A percentile compares a stretch with the other conserved stretches of the same genome.
Evolutionary conservation across 2,113 vertebrate species (phyloP).

Genomic region (Bolborhynchus lineola): DNA sequence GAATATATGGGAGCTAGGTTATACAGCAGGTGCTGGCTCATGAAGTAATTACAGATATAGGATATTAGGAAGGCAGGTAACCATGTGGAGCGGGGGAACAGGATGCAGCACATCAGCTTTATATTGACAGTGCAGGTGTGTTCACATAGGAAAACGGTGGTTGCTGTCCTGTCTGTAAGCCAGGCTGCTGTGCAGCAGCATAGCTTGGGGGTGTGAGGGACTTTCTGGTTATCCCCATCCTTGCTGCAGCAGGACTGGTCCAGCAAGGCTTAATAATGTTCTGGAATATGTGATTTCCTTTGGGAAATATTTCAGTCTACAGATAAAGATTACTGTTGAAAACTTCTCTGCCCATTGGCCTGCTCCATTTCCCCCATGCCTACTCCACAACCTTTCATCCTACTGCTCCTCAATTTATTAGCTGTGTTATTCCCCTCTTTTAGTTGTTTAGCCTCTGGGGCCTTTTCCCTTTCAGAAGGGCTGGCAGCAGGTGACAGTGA

Average conservation of each 20-base stretch:
- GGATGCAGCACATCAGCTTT: not conserved
- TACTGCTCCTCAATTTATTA: not conserved
- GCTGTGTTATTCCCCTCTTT: not conserved
- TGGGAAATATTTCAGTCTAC: not conserved
- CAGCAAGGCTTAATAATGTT: not conserved
- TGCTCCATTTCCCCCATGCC: not conserved
- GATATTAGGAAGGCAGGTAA: not conserved
- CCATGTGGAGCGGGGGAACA: not conserved
- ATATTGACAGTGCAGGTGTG: not conserved
- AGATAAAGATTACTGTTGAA: not conserved
- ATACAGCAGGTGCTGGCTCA: not conserved
- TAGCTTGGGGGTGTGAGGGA: not conserved
- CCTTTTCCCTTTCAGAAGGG: not conserved
- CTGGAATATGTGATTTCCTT: not conserved
- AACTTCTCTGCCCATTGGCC: not conserved
- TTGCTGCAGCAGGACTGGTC: not conserved
- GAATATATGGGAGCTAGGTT: not conserved
- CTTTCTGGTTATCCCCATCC: not conserved
- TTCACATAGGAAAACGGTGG: not conserved
- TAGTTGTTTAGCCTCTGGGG: not conserved
- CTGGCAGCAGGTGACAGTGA: not conserved
- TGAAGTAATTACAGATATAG: not conserved
- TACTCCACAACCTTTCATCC: not conserved
- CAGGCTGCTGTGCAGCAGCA: not conserved
- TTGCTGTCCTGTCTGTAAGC: not conserved